These are phyloP conservation scores for Tachycineta bicolor DNA, from an alignment of 2,113 vertebrate species.

Conservation along the genomic window DNA sequence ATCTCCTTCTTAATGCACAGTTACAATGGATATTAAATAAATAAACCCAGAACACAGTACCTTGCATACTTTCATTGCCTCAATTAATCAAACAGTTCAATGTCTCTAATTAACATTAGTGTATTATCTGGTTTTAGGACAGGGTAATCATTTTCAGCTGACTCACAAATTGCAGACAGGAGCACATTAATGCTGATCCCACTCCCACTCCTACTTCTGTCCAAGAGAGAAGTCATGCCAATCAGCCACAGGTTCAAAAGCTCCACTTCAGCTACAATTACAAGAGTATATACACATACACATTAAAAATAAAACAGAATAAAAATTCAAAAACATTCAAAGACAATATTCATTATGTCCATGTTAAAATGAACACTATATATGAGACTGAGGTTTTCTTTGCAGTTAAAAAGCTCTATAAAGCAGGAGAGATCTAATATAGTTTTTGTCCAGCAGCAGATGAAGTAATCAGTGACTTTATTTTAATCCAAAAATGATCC, in stretches of 20 bases:
- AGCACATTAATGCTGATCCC: not conserved
- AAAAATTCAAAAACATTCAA: not conserved
- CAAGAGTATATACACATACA: not conserved
- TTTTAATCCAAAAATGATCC: not conserved
- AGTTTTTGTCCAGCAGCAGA: not conserved
- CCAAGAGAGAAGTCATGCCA: not conserved
- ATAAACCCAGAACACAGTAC: not conserved
- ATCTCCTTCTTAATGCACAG: not conserved
- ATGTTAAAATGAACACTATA: not conserved
- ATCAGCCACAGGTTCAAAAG: not conserved
- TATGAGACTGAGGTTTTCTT: not conserved
- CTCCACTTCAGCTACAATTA: not conserved
- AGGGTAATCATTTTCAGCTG: not conserved
- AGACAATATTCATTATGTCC: not conserved
- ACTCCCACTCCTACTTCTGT: not conserved
- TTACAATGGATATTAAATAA: conserved; percentile 2
- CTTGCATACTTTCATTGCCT: not conserved
- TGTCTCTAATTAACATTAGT: not conserved
- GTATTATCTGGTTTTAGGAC: not conserved
- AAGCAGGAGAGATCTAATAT: not conserved
- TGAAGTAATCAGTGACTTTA: not conserved
- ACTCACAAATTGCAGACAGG: not conserved
- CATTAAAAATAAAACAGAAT: not conserved
- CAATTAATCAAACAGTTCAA: conserved; percentile 1
- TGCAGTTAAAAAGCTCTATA: not conserved